These are phyloP conservation scores for Dendrocincla tyrannina DNA, from an alignment of 2,797 vertebrate species.

Conservation along the genomic window DNA sequence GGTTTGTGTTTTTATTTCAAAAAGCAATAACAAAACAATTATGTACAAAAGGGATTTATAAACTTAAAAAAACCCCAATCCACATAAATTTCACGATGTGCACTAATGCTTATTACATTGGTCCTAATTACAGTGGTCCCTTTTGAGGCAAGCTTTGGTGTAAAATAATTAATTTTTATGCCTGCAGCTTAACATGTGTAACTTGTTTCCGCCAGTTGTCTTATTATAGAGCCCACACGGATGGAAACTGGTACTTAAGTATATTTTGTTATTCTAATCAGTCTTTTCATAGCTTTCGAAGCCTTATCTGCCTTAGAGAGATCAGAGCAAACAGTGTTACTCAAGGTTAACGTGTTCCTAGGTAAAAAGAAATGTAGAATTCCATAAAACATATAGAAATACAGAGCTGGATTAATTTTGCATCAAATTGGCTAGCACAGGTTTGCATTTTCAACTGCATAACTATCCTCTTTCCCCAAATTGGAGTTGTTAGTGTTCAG, in stretches of 20 bases:
- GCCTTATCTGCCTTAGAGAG: background rate
- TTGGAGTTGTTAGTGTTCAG: background rate
- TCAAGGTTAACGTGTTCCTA: conserved; percentile 9
- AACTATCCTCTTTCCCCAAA: background rate
- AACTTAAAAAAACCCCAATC: background rate
- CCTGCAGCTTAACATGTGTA: conserved; percentile 51
- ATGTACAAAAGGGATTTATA: conserved; percentile 54
- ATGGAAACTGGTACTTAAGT: conserved; percentile 24
- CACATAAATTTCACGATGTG: conserved; percentile 30
- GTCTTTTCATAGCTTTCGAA: conserved; percentile 10
- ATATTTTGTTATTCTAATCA: conserved; percentile 45
- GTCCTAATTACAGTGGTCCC: conserved; percentile 60
- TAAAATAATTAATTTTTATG: conserved; percentile 70
- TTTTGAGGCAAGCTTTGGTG: conserved; percentile 51
- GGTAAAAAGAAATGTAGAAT: background rate
- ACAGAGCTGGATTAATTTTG: background rate
- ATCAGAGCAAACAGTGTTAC: background rate
- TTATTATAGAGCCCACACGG: conserved; percentile 36
- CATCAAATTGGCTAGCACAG: background rate
- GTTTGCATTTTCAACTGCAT: background rate
- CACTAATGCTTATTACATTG: conserved; percentile 39
- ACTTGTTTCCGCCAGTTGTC: conserved; percentile 36
- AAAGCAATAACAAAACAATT: conserved; percentile 25
- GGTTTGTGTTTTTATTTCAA: conserved; percentile 26
- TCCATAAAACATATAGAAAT: background rate